Percentiles rank a stretch among this genome's conserved stretches.
Evolutionary conservation across 1,140 invertebrate species (phyloP).

Genomic region (Fopius arisanus): DNA sequence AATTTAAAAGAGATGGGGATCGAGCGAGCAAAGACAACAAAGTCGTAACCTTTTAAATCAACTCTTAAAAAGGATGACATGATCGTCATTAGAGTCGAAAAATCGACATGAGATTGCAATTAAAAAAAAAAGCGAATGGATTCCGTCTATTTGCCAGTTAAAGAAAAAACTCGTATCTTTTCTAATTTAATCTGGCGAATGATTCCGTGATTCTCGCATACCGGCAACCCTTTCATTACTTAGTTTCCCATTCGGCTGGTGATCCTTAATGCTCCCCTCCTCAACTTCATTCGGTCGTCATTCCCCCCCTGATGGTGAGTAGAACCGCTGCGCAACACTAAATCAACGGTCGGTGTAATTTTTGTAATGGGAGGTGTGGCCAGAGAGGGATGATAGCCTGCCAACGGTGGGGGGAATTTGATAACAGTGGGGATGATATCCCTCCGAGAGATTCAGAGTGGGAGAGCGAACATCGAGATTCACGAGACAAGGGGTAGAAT

Average conservation of each 20-base stretch:
- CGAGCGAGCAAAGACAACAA: no score
- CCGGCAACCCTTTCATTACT: constrained; percentile 65
- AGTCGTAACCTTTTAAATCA: no score
- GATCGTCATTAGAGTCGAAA: no score
- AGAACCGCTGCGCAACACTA: constrained; percentile 59
- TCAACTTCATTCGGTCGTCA: constrained; percentile 32
- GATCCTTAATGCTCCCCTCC: constrained; percentile 28
- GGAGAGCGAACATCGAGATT: neutral
- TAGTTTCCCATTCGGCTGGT: constrained; percentile 43
- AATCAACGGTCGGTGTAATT: constrained; percentile 66
- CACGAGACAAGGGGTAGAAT: neutral
- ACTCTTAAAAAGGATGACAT: no score
- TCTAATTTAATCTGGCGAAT: constrained; percentile 67
- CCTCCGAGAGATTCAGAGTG: constrained; percentile 29
- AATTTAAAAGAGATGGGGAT: no score
- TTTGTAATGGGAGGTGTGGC: constrained; percentile 68
- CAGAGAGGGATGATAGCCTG: constrained; percentile 36
- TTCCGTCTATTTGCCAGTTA: no score
- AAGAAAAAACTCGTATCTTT: constrained; percentile 50
- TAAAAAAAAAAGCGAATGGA: no score
- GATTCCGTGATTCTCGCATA: constrained; percentile 63
- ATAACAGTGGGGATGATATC: constrained; percentile 29
- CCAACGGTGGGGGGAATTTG: constrained; percentile 38
- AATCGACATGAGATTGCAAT: no score
- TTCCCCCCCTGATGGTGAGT: constrained; percentile 29